Conservation (phyloP, 2,797 vertebrate species). For the Silurus aristotelis region DNA sequence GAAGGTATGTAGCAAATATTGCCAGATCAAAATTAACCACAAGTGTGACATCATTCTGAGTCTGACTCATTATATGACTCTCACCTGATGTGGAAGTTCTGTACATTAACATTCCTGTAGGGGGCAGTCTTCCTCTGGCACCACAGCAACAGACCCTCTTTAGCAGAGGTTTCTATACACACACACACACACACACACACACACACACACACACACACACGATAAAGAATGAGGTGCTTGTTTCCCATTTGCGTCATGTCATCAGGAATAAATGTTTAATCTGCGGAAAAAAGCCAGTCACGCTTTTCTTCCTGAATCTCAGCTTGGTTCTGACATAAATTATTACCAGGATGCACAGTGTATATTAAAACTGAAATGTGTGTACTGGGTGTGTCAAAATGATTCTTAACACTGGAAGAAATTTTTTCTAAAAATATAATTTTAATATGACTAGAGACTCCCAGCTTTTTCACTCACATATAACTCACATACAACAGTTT, state of each 20-base stretch:
- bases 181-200: neutral
- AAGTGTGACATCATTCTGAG: neutral
- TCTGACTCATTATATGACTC: neutral
- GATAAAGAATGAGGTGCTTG: too few species aligned
- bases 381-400: neutral
- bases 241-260: neutral
- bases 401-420: neutral
- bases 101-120: constrained; percentile 90
- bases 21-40: neutral
- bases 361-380: neutral
- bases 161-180: constrained; percentile 84
- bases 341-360: neutral
- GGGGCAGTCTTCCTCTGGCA: constrained; percentile 90
- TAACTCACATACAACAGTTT: neutral
- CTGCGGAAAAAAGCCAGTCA: neutral
- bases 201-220: neutral
- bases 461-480: neutral
- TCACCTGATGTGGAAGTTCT: constrained; percentile 92
- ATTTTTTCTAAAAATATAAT: neutral
- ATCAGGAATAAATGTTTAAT: neutral
- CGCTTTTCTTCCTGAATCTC: neutral
- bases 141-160: constrained; percentile 87
- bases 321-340: neutral
- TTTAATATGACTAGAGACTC: neutral
- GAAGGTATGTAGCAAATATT: neutral